Evolutionary conservation across 2,888 invertebrate genomes (phyloP), one percentile per base, ranked within the genome.

Genomic region (Callimorpha dominula): DNA sequence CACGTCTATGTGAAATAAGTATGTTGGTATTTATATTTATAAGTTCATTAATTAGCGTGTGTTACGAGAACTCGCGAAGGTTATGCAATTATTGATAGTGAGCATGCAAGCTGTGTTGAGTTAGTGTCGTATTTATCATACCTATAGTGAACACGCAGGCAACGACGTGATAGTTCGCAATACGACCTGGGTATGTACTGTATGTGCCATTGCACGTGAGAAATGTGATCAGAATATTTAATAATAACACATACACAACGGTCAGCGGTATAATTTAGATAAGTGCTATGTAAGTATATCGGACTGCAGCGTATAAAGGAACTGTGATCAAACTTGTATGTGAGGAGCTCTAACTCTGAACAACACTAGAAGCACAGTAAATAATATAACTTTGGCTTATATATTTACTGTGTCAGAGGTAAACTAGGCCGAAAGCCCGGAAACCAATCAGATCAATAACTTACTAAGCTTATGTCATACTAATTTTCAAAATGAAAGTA

Each of bases 201-300:
- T 70, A 83, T 86, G 82, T 88, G 88, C 85, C 83, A 87, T 83
- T 90, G 87, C 88, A 88, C 87, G 88, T 89, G 87, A 86, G 87
- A 91, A 88, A 89, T 94, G 89, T 92, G 93, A 89, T 88, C 86
- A 81, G 91, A 92, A 91, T 92, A 90, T 71, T 79, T 78, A 81
- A 84, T 77, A 88, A 88, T 90, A 90, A 88, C 82, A 85, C 74
- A 81, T 62, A 79, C 82, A 83, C 88, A 88, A 85, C 81, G 81
- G 84, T 72, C 81, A 70, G 76, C 80, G 76, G 77, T 82, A 80
- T 80, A 81, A 86, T 85, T 84, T 86, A 87, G 85, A 84, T 87
- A 82, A 81, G 77, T 78, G 78, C 68, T 81, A 82, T 72, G 75
- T 78, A 77, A 73, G 72, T 46, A 60, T 77, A 80, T 78, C 78